Conservation (phyloP, 2,888 invertebrate genomes). For the Drosophila leonis region DNA sequence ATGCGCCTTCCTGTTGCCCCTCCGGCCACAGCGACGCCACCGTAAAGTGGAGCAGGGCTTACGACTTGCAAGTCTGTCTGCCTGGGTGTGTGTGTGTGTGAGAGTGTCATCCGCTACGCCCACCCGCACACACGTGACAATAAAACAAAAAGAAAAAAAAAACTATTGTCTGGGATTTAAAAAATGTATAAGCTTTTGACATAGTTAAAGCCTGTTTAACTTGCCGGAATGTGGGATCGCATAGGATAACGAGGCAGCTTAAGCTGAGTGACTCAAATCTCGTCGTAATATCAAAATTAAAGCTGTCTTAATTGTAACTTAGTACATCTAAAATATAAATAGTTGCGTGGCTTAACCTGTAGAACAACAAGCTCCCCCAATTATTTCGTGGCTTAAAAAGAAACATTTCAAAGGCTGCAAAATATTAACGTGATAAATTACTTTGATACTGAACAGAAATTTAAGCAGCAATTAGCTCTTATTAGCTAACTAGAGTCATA, state of each 20-base stretch:
- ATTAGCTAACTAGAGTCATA: slow-evolving; percentile 2
- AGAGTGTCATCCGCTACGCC: not conserved
- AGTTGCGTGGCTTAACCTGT: not conserved
- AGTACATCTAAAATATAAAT: not conserved
- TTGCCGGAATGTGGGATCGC: not conserved
- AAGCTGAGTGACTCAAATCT: slow-evolving; percentile 2
- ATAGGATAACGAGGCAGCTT: not conserved
- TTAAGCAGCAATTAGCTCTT: slow-evolving; percentile 1
- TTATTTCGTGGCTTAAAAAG: not conserved
- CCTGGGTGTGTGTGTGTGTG: not conserved
- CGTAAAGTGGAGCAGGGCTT: slow-evolving; percentile 12
- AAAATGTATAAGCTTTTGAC: slow-evolving; percentile 48
- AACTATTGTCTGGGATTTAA: slow-evolving; percentile 56
- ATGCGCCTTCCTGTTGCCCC: slow-evolving; percentile 45
- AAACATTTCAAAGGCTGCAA: too few species aligned
- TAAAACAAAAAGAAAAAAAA: slow-evolving; percentile 3
- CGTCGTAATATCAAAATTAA: slow-evolving; percentile 1
- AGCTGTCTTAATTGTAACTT: not conserved
- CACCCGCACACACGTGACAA: slow-evolving; percentile 45
- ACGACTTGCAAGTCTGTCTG: not conserved
- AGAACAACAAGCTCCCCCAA: not conserved
- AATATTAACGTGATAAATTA: not conserved
- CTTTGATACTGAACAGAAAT: not conserved
- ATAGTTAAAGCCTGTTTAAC: slow-evolving; percentile 32
- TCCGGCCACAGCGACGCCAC: slow-evolving; percentile 19